Evolutionary conservation across 2,797 vertebrate species (phyloP).

Genomic region (Huso huso): DNA sequence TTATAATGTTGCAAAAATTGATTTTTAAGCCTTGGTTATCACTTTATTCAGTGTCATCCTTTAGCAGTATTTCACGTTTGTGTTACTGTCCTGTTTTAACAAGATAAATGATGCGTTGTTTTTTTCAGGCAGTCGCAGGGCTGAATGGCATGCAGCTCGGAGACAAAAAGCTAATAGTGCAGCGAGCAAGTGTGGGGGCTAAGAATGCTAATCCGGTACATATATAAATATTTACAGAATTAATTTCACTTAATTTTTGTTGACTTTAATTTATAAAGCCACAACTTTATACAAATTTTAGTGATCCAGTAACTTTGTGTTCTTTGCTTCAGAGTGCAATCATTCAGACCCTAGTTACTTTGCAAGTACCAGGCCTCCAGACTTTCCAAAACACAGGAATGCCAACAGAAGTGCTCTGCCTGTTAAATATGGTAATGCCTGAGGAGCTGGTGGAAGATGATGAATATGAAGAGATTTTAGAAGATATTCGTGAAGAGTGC

Average conservation of each 20-base stretch:
- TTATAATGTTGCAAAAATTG: too few relatives aligned
- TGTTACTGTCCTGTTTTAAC: too few relatives aligned
- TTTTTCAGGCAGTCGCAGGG: slow-evolving; percentile 54
- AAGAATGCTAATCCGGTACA: slow-evolving; percentile 62
- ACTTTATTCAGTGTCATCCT: too few relatives aligned
- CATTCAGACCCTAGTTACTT: slow-evolving; percentile 54
- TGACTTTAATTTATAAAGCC: too few relatives aligned
- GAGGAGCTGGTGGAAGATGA: slow-evolving; percentile 66
- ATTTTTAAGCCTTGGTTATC: too few relatives aligned
- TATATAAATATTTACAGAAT: not conserved
- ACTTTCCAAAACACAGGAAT: slow-evolving; percentile 51
- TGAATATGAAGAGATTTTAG: slow-evolving; percentile 69
- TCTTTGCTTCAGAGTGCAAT: slow-evolving; percentile 41
- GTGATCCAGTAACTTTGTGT: too few relatives aligned
- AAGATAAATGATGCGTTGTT: not conserved
- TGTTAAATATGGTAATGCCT: slow-evolving; percentile 68
- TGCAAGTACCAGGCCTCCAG: slow-evolving; percentile 61
- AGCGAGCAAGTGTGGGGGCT: slow-evolving; percentile 63
- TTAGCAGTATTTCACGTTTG: too few relatives aligned
- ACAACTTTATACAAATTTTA: too few relatives aligned
- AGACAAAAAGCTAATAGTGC: slow-evolving; percentile 67
- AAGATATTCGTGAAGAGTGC: slow-evolving; percentile 65
- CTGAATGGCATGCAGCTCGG: slow-evolving; percentile 70
- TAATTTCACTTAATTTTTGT: too few relatives aligned
- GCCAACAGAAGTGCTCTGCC: slow-evolving; percentile 62